Base-by-base conservation (phyloP, 2,797 vertebrate species). In the Halcyon badia region DNA sequence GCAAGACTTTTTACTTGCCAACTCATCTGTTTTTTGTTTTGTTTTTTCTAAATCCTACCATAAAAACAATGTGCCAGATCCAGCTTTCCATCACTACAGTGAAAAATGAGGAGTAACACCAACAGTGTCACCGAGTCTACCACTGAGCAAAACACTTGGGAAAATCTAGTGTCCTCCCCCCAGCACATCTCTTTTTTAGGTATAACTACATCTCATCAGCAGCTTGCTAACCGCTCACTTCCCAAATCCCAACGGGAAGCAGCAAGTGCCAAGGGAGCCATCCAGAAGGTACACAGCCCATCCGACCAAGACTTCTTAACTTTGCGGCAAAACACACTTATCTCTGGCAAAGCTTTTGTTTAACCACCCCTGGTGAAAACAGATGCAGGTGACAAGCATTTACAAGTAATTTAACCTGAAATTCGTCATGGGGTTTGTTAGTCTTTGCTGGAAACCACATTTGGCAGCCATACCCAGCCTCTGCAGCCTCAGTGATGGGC, bases 351-450 rank as follows among this genome's bases (percentile, higher is more conserved):
- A 89, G 71, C 57, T 79, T 90, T 85, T 94, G 60, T 95, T 94
- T 95, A 97, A 90, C 46, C 54, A 89, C 14, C 12, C 64, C 88
- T 94, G 64, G 81, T 89, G 88, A 92, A 96, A 89, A 89, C 49
- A 87, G 48, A 78, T 2, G 71, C 1, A 0, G 31, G 82, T 42
- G 56, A 82, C 83, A 90, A 90, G 87, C 52, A 61, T 70, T 96
- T 89, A 85, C 83, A 94, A 90, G 37, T 58, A 89, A 84, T 82
- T 90, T 46, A 90, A 95, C 81, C 41, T 77, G 83, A 90, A 82
- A 90, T 57, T 89, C 20, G 4, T 49, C 2, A 6, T 25, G 61
- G 39, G 31, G 25, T 75, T 95, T 89, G 81, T 68, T 82, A 93
- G 68, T 13, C 61, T 79, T 84, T 93, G 49, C 75, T 87, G 69